Conservation (phyloP, 64 coral and sea anemone species). For the Acropora yongei region DNA sequence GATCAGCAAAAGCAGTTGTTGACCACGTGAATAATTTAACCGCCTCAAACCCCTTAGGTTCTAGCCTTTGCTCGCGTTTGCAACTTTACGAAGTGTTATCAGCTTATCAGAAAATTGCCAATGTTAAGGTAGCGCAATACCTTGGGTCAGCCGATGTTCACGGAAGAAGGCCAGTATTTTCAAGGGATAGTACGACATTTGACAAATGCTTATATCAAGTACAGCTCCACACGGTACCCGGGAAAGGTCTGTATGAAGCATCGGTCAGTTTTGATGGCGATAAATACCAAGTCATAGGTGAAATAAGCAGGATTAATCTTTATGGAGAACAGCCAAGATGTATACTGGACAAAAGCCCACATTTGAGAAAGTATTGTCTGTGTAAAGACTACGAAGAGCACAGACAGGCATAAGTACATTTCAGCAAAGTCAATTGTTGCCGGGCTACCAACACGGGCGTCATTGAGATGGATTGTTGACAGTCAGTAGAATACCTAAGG, state of each 20-base stretch:
- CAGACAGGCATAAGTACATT: neutral
- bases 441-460: too few relatives aligned
- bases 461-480: too few relatives aligned
- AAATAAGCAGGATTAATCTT: conserved; percentile 94
- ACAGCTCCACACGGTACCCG: conserved; percentile 75
- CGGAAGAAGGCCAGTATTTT: conserved; percentile 80
- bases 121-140: conserved; percentile 79
- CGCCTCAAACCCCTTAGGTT: conserved; percentile 35
- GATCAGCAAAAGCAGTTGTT: conserved; percentile 67
- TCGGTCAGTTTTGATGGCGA: conserved; percentile 57
- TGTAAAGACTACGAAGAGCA: conserved; percentile 73
- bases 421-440: too few relatives aligned
- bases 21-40: conserved; percentile 78
- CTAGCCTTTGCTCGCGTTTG: conserved; percentile 67
- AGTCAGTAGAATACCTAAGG: too few relatives aligned
- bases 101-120: conserved; percentile 81
- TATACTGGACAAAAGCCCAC: conserved; percentile 74
- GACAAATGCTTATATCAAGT: conserved; percentile 88
- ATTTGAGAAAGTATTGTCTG: conserved; percentile 89
- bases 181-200: conserved; percentile 26
- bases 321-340: conserved; percentile 95
- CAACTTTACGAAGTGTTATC: conserved; percentile 71
- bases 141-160: conserved; percentile 76
- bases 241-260: conserved; percentile 86
- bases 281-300: conserved; percentile 50